phyloP scores from a whole-genome alignment of 2,888 invertebrate genomes.

The Eilema griseolum region DNA sequence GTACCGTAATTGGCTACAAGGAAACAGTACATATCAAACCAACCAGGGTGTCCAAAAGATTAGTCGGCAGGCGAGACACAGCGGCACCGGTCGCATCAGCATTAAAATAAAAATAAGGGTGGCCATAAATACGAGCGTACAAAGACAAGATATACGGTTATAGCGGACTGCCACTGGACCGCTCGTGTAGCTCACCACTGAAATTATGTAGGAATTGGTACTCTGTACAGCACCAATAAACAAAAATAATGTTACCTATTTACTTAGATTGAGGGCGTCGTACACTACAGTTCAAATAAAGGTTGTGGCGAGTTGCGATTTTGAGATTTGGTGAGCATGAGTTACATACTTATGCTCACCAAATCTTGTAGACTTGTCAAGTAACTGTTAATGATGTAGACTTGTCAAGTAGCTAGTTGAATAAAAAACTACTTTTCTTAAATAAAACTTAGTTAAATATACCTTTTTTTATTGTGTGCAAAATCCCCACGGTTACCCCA shows the following conservation, averaged over 20 bases:
- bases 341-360: too few relatives aligned
- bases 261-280: constrained; percentile 39
- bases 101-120: constrained; percentile 87
- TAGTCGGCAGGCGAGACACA: constrained; percentile 76
- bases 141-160: constrained; percentile 86
- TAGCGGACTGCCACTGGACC: constrained; percentile 73
- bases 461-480: too few relatives aligned
- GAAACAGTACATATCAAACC: constrained; percentile 31
- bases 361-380: background rate
- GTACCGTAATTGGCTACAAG: constrained; percentile 28
- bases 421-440: too few relatives aligned
- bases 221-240: constrained; percentile 49
- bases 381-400: too few relatives aligned
- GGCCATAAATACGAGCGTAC: constrained; percentile 81
- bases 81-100: constrained; percentile 85
- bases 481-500: too few relatives aligned
- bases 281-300: constrained; percentile 33
- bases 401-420: too few relatives aligned
- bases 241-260: constrained; percentile 55
- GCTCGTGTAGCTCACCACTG: constrained; percentile 57
- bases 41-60: constrained; percentile 68
- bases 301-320: constrained; percentile 14
- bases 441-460: background rate
- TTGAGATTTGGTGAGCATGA: background rate
- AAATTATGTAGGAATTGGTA: constrained; percentile 57